These are phyloP conservation scores for Sebastiscus albofasciatus DNA, from an alignment of 2,797 vertebrate genomes.

Conservation along the genomic window DNA sequence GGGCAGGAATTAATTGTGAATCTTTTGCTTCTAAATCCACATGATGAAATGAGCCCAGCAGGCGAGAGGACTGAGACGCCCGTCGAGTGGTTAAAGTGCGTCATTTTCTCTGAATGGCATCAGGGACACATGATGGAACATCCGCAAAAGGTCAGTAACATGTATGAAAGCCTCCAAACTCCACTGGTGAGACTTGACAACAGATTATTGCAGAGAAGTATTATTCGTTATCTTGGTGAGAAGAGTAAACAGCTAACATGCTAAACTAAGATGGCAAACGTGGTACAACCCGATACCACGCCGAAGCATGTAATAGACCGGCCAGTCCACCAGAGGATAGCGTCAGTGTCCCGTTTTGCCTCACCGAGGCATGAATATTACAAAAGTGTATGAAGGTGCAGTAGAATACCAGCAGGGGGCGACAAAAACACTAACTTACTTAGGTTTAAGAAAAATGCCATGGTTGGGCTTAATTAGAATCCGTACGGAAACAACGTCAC, in stretches of 20 bases:
- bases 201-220: neutral
- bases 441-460: too few species aligned
- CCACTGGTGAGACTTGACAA: neutral
- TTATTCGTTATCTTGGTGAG: neutral
- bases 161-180: neutral
- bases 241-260: neutral
- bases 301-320: too few species aligned
- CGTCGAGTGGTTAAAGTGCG: neutral
- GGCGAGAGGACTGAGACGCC: slow-evolving; percentile 17
- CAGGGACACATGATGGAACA: neutral
- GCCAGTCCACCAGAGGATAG: too few species aligned
- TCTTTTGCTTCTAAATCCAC: slow-evolving; percentile 16
- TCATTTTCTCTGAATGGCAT: slow-evolving; percentile 30
- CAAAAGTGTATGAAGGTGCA: too few species aligned
- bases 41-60: slow-evolving; percentile 50
- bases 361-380: too few species aligned
- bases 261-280: neutral
- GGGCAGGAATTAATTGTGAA: slow-evolving; percentile 12
- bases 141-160: slow-evolving; percentile 9
- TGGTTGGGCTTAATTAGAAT: too few species aligned
- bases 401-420: too few species aligned
- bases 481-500: too few species aligned
- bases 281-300: neutral
- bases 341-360: rapidly evolving
- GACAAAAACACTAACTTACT: too few species aligned